A percentile compares a stretch with the other conserved stretches of the same genome.
Conservation (phyloP, 2,888 invertebrate genomes). For the Diarsia dahlii region DNA sequence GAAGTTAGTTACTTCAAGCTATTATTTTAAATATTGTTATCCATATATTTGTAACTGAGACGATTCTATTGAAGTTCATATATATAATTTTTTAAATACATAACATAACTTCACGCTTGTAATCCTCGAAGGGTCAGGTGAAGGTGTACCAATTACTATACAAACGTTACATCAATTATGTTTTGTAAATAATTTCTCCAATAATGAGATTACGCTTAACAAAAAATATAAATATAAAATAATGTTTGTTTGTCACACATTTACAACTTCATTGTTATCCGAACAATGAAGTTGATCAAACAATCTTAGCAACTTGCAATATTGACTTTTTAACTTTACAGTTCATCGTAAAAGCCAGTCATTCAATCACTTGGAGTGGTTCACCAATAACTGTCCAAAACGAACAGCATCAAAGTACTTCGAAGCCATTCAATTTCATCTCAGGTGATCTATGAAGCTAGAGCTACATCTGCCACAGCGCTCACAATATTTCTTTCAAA, state of each 20-base stretch:
- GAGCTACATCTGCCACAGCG: not conserved
- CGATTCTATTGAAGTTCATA: too few species aligned
- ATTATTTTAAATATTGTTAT: too few species aligned
- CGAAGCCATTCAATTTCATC: not conserved
- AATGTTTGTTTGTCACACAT: not conserved
- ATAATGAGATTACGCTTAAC: too few species aligned
- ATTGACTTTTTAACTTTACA: not conserved
- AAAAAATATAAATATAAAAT: not conserved
- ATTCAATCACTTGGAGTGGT: not conserved
- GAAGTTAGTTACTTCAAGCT: too few species aligned
- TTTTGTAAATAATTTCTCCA: too few species aligned
- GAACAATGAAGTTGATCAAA: not conserved
- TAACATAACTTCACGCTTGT: too few species aligned
- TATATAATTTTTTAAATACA: too few species aligned
- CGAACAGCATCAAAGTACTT: not conserved
- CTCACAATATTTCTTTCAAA: constrained; percentile 36
- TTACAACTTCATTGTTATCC: too few species aligned
- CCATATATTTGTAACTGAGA: too few species aligned
- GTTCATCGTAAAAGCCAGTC: not conserved
- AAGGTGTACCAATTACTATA: too few species aligned
- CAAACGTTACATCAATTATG: too few species aligned
- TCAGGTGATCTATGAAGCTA: constrained; percentile 1
- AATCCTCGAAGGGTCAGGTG: too few species aligned
- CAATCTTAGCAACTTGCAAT: not conserved
- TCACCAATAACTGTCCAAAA: not conserved